These are phyloP conservation scores for Tillus elongatus DNA, from an alignment of 2,888 invertebrate species.

Conservation along the genomic window DNA sequence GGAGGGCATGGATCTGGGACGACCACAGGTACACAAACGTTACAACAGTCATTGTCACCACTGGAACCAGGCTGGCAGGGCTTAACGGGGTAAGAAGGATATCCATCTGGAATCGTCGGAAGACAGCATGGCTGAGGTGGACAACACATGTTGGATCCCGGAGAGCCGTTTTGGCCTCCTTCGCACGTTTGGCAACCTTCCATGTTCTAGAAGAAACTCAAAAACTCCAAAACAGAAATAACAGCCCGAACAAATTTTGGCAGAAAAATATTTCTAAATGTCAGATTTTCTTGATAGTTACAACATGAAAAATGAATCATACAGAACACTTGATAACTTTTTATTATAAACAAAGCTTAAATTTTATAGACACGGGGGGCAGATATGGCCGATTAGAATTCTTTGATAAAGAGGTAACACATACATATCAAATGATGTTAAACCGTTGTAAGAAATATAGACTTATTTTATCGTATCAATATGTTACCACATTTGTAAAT, in stretches of 20 bases:
- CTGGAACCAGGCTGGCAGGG: neutral
- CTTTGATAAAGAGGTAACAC: too few relatives aligned
- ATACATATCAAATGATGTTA: too few relatives aligned
- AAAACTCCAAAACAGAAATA: neutral
- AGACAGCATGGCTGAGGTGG: constrained; percentile 3
- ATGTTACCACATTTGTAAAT: too few relatives aligned
- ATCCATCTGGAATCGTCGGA: neutral
- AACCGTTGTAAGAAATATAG: too few relatives aligned
- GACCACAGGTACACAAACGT: neutral
- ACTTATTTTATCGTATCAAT: too few relatives aligned
- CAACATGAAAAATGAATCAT: too few relatives aligned
- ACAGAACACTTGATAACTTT: too few relatives aligned
- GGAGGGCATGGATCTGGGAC: neutral
- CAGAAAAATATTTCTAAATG: neutral
- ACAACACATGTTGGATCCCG: neutral
- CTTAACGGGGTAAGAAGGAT: neutral
- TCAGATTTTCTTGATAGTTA: too few relatives aligned
- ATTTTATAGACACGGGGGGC: too few relatives aligned
- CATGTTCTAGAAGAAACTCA: constrained; percentile 1
- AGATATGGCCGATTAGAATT: too few relatives aligned
- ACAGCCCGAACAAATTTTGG: constrained; percentile 2
- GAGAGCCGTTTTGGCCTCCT: neutral
- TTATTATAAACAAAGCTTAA: too few relatives aligned
- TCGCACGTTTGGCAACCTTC: constrained; percentile 2
- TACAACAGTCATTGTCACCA: neutral